These are phyloP conservation scores for Temnothorax ravouxi DNA, from an alignment of 2,888 invertebrate species.

Conservation along the genomic window DNA sequence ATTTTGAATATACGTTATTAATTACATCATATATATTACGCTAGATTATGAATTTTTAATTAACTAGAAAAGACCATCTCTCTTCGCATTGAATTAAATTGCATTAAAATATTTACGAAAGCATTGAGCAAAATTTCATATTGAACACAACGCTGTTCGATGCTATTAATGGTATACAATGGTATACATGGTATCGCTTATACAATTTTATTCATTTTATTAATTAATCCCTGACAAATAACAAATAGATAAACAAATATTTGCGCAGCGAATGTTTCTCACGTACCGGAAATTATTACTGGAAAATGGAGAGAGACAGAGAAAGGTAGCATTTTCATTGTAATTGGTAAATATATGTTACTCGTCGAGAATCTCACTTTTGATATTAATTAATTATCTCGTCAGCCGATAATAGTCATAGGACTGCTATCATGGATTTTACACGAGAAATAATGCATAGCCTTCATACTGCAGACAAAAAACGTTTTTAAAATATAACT, in stretches of 20 bases:
- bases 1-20: not conserved
- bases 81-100: not conserved
- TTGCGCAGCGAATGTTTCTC: not conserved
- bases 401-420: not conserved
- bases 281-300: not conserved
- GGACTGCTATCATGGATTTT: not conserved
- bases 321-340: not conserved
- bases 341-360: slow-evolving; percentile 29
- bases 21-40: not conserved
- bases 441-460: not conserved
- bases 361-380: not conserved
- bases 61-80: not conserved
- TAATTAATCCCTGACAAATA: slow-evolving; percentile 15
- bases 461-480: not conserved
- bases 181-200: not conserved
- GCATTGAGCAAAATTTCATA: not conserved
- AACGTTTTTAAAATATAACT: not conserved
- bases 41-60: slow-evolving; percentile 16
- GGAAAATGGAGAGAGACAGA: not conserved
- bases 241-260: slow-evolving; percentile 33
- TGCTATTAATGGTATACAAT: slow-evolving; percentile 7
- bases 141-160: not conserved
- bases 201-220: slow-evolving; percentile 19
- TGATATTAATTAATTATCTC: slow-evolving; percentile 46
- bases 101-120: slow-evolving; percentile 13